A percentile compares a stretch with the other conserved stretches of the same genome.
phyloP scores from a whole-genome alignment of 92 coral and sea anemone genomes.

The Paramuricea clavata region DNA sequence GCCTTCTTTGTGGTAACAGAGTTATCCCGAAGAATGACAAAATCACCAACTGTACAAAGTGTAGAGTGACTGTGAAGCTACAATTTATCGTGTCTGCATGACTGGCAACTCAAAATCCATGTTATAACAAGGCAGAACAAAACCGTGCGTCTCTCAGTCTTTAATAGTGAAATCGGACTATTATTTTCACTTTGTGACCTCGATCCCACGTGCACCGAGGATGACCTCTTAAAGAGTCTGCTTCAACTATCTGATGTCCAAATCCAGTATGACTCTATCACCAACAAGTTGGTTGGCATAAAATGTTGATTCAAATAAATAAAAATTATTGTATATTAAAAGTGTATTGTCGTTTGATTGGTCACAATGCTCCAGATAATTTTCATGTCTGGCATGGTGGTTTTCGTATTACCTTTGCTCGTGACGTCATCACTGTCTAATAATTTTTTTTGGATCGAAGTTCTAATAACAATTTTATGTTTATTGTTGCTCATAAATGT shows the following conservation, averaged over 20 bases:
- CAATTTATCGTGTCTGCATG: slow-evolving; percentile 11
- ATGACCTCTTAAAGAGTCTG: background rate
- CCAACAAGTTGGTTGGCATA: background rate
- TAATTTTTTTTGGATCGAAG: no score
- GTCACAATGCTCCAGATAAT: no score
- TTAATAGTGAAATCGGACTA: background rate
- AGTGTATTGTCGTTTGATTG: no score
- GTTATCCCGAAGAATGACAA: slow-evolving; percentile 24
- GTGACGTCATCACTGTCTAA: no score
- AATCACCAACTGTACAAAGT: slow-evolving; percentile 24
- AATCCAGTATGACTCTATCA: slow-evolving; percentile 4
- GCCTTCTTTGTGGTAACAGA: slow-evolving; percentile 19
- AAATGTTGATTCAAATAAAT: no score
- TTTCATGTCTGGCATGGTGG: no score
- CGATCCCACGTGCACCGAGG: background rate
- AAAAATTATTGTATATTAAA: no score
- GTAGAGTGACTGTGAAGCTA: slow-evolving; percentile 24
- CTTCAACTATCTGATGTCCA: slow-evolving; percentile 1
- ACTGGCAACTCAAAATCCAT: slow-evolving; percentile 14
- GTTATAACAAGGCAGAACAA: background rate
- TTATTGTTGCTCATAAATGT: no score
- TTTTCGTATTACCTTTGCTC: no score
- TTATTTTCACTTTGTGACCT: background rate
- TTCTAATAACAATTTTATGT: no score
- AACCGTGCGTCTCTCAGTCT: background rate